Conservation (phyloP, 2,797 vertebrate genomes). For the Muraenolepis orangiensis region DNA sequence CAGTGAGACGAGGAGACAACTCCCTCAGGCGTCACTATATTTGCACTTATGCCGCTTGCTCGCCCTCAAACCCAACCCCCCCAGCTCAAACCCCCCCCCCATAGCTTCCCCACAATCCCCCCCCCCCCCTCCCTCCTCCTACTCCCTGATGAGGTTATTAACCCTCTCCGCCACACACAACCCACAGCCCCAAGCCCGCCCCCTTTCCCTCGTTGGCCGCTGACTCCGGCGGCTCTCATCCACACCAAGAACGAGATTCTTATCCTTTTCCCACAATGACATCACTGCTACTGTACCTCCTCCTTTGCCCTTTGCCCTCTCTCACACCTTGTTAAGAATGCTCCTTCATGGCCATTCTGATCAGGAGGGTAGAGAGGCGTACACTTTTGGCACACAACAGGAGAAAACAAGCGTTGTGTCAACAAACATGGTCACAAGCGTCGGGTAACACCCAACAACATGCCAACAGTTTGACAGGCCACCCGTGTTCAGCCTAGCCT, state of each 20-base stretch:
- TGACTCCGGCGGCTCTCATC: constrained; percentile 30
- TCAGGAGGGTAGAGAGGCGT: neutral
- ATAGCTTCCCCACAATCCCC: too few species aligned
- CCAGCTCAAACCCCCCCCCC: neutral
- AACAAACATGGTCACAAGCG: neutral
- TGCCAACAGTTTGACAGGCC: too few species aligned
- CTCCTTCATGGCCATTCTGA: neutral
- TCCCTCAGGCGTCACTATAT: constrained; percentile 33
- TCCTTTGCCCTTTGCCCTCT: neutral
- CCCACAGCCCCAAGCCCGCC: neutral
- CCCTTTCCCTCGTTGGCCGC: constrained; percentile 20
- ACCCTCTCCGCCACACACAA: neutral
- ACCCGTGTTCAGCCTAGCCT: neutral
- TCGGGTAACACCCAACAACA: neutral
- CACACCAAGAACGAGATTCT: constrained; percentile 23
- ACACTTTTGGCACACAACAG: neutral
- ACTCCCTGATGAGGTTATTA: neutral
- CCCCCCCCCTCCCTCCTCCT: constrained; percentile 4
- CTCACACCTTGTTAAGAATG: neutral
- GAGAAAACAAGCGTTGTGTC: neutral
- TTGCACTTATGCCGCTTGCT: constrained; percentile 24
- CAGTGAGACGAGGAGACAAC: constrained; percentile 26
- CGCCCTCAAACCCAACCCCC: neutral
- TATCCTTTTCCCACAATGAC: constrained; percentile 31
- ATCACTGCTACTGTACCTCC: constrained; percentile 13